A percentile compares a stretch with the other conserved stretches of the same genome.
These are phyloP conservation scores for Drosophila barbarae DNA, from an alignment of 2,888 invertebrate genomes.

Conservation along the genomic window DNA sequence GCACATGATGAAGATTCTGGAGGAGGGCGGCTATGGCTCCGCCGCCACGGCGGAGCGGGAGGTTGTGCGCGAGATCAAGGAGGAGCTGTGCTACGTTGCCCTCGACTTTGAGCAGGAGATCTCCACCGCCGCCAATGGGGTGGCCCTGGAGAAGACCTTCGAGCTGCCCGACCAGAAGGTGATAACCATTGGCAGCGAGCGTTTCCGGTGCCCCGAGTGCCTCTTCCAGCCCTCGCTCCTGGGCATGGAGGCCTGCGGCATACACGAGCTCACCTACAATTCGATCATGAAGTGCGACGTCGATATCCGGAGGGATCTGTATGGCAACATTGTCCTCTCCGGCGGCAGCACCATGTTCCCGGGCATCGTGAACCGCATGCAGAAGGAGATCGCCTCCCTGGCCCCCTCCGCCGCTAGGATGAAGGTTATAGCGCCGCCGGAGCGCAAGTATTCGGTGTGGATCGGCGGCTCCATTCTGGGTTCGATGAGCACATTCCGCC, in stretches of 20 bases:
- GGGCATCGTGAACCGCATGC: neutral
- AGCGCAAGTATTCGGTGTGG: conserved; percentile 5
- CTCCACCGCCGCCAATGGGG: neutral
- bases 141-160: neutral
- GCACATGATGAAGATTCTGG: neutral
- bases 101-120: neutral
- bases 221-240: neutral
- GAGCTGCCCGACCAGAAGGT: conserved; percentile 1
- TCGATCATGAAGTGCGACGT: conserved; percentile 5
- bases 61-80: conserved; percentile 1
- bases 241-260: neutral
- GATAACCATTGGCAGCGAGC: neutral
- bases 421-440: neutral
- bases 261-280: neutral
- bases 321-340: neutral
- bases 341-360: conserved; percentile 4
- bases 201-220: neutral
- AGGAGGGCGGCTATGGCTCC: neutral
- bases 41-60: neutral
- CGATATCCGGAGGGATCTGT: neutral
- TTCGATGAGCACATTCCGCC: neutral
- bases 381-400: neutral
- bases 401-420: neutral
- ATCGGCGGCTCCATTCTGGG: conserved; percentile 5
- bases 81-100: neutral